phyloP scores from a whole-genome alignment of 1,140 invertebrate genomes.

The Colletes gigas region DNA sequence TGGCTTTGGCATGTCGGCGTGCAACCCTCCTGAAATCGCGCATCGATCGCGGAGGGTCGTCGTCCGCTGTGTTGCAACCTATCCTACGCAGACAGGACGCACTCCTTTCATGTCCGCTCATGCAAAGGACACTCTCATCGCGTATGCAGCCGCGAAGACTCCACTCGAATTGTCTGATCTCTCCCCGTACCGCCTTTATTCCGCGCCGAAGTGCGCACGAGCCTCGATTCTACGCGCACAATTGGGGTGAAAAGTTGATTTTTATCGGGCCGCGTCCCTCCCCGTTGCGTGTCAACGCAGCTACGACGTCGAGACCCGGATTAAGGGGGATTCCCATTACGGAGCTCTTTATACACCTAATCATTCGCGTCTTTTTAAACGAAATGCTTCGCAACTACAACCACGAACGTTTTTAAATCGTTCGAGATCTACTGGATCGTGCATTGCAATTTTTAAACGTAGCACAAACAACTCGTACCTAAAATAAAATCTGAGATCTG shows the following conservation, averaged over 20 bases:
- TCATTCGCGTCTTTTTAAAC: no score
- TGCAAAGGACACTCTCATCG: slow-evolving; percentile 51
- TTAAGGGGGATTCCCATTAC: no score
- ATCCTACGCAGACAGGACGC: slow-evolving; percentile 52
- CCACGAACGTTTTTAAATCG: no score
- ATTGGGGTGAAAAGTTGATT: slow-evolving; percentile 9
- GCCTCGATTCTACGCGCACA: slow-evolving; percentile 3
- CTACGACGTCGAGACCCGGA: not conserved
- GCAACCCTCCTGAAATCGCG: slow-evolving; percentile 27
- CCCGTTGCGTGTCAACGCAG: not conserved
- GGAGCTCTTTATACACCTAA: no score
- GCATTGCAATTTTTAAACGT: no score
- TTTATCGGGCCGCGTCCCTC: slow-evolving; percentile 1
- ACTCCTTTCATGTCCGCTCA: slow-evolving; percentile 45
- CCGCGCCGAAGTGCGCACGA: not conserved
- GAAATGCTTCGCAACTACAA: no score
- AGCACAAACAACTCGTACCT: no score
- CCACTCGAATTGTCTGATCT: slow-evolving; percentile 35
- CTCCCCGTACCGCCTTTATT: slow-evolving; percentile 29
- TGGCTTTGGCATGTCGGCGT: slow-evolving; percentile 29
- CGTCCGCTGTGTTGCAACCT: slow-evolving; percentile 28
- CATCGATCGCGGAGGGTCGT: slow-evolving; percentile 42
- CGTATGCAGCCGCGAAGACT: slow-evolving; percentile 40
- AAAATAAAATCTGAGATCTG: no score
- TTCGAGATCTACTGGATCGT: no score